Base-by-base conservation (phyloP, 2,113 vertebrate species). In the Archocentrus centrarchus region DNA sequence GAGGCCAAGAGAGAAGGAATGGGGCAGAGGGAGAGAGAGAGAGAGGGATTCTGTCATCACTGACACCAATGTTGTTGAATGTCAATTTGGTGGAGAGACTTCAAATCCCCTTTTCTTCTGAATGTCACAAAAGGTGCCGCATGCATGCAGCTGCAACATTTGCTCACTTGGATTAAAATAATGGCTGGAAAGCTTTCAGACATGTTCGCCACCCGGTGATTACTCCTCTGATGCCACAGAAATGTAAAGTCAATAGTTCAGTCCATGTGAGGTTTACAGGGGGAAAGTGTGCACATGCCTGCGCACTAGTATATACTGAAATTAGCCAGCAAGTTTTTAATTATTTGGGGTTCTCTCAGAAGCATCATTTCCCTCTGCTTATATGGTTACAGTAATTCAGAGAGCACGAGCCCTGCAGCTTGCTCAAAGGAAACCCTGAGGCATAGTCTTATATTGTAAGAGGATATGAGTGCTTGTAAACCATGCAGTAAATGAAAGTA, bases 101-200 rank as follows among this genome's bases (percentile, higher is more conserved):
- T 80, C 75, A 87, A 86, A 89, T 83, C 62, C 70, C 58, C 47
- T 88, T 81, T 81, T 81, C 60, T 17, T 53, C 76, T 79, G 86
- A 93, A 93, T 91, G 92, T 91, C 87, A 91, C 83, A 41, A 84
- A 90, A 89, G 76, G 81, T 77, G 76, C 80, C 88, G 63, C 80
- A 83, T 88, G 85, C 85, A 89, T 79, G 86, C 85, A 89, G 82
- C 83, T 86, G 88, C 73, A 78, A 75, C 68, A 79, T 89, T 88
- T 86, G 79, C 77, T 84, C 57, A 30, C 59, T 75, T 53, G 57
- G 47, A 79, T 81, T 73, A 73, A 84, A 87, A 87, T 85, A 86
- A 76, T 85, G 87, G 70, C 77, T 76, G 44, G 63, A 77, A 77
- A 53, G 82, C 59, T 20, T 73, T 61, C 75, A 77, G 83, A 84